Base-by-base conservation (phyloP, 2,113 vertebrate genomes). In the Seriola rivoliana region DNA sequence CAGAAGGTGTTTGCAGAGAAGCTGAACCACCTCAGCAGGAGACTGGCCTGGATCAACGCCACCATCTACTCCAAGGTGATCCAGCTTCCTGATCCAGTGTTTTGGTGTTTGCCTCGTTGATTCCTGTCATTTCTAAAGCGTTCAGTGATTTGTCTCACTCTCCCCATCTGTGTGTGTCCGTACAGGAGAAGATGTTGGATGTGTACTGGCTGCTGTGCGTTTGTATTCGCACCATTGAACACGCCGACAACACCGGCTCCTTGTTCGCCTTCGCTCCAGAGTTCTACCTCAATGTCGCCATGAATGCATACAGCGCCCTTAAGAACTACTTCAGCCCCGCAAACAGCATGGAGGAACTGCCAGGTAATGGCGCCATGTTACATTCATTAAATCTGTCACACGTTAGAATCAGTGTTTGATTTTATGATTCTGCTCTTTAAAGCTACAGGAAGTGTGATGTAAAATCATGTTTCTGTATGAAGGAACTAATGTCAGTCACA, bases 321-420 rank as follows among this genome's bases (percentile, higher is more conserved):
- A 99, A 99, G 94, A 99, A 99, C 93, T 99, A 99, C 94, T 99
- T 99, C 88, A 97, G 97, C 83, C 97, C 97, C 0, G 96, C 97
- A 25, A 97, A 97, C 93, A 94, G 95, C 96, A 97, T 99, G 97
- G 98, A 99, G 63, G 97, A 99, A 17, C 97, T 99, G 1, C 97
- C 97, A 93, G 98, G 98, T 85, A 38, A 38, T 36, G 34, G 3
- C 34, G 6, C 34, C 34, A 4, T 4, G 34, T 6, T 36, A 4
- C 34, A 36, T 4, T 36, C 4, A 36, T 36, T 6, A 36, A 4
- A 36, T 36, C 34, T 36, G 42, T 13, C 42, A 13, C 10, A 10
- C 29, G 29, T 12, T 13, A 14, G 13, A 16, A 16, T 4, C 44
- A 46, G 13, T 4, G 10, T 46, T 16, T 46, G 13, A 36, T 36